Conservation (phyloP, 53 echinoderm and acorn worm species). For the Luidia sarsii region DNA sequence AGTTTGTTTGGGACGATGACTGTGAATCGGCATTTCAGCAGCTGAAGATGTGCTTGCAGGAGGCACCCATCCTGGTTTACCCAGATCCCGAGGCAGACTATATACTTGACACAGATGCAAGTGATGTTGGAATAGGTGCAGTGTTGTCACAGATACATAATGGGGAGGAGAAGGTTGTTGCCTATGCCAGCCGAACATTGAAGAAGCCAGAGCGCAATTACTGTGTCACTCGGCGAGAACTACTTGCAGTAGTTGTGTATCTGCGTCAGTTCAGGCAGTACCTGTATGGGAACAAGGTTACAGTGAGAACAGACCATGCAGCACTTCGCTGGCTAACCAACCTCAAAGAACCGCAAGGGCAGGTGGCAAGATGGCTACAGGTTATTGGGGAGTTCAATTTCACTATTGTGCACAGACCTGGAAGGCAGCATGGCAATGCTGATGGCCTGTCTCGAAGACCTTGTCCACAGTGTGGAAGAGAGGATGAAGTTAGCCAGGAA, state of each 20-base stretch:
- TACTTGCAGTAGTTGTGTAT: constrained; percentile 13
- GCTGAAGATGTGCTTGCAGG: not conserved
- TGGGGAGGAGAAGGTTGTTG: constrained; percentile 13
- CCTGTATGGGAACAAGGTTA: not conserved
- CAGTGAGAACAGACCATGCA: not conserved
- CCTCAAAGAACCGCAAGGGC: constrained; percentile 6
- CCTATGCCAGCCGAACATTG: constrained; percentile 3
- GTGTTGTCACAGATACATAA: not conserved
- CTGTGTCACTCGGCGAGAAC: not conserved
- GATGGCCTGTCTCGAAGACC: constrained; percentile 36
- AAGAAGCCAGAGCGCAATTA: constrained; percentile 5
- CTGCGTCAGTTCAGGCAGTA: not conserved
- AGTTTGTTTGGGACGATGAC: not conserved
- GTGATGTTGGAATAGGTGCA: constrained; percentile 52
- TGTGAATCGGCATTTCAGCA: not conserved
- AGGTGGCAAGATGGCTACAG: constrained; percentile 16
- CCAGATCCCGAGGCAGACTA: not conserved
- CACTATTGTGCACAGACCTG: constrained; percentile 15
- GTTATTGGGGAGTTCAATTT: not conserved
- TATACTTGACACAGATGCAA: constrained; percentile 66
- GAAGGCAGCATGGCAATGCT: constrained; percentile 15
- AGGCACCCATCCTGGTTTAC: too few species aligned
- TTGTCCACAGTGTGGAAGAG: not conserved
- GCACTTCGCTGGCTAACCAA: constrained; percentile 18
- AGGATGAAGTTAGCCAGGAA: not conserved